Evolutionary conservation across 1,140 invertebrate genomes (phyloP).

Genomic region (Helicoverpa armigera): DNA sequence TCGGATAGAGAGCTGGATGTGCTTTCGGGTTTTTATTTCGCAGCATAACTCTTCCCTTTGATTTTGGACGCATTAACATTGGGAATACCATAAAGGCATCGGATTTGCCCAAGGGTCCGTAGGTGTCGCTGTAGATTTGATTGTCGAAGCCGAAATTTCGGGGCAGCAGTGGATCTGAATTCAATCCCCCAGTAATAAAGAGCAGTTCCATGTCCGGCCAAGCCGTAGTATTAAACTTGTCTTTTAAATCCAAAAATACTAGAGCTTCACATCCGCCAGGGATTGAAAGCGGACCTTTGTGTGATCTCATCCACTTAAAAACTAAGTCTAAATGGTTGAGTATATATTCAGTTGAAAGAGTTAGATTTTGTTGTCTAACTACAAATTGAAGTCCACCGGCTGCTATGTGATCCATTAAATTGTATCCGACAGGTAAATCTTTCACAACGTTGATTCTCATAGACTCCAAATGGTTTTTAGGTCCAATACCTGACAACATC

Average conservation of each 20-base stretch:
- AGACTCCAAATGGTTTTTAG: slow-evolving; percentile 89
- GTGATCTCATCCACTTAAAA: slow-evolving; percentile 82
- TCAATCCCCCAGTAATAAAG: slow-evolving; percentile 87
- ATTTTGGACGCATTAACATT: slow-evolving; percentile 91
- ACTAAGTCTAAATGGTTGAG: slow-evolving; percentile 82
- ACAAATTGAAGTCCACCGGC: slow-evolving; percentile 90
- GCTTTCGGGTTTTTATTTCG: slow-evolving; percentile 90
- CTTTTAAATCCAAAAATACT: slow-evolving; percentile 91
- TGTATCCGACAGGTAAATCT: slow-evolving; percentile 92
- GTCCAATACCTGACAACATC: slow-evolving; percentile 94
- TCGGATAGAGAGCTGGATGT: slow-evolving; percentile 94
- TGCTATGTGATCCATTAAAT: slow-evolving; percentile 93
- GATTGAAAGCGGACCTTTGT: slow-evolving; percentile 90
- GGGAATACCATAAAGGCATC: slow-evolving; percentile 90
- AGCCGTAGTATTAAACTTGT: slow-evolving; percentile 88
- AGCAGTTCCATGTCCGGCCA: slow-evolving; percentile 93
- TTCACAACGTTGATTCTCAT: slow-evolving; percentile 89
- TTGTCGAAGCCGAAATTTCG: slow-evolving; percentile 88
- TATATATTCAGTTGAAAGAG: slow-evolving; percentile 71
- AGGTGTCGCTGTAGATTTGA: slow-evolving; percentile 86
- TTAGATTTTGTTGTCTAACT: slow-evolving; percentile 85
- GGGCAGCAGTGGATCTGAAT: slow-evolving; percentile 84
- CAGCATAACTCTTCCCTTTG: slow-evolving; percentile 90
- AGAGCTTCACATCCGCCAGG: slow-evolving; percentile 94
- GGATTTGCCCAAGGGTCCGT: slow-evolving; percentile 82